Base-by-base conservation (phyloP, 2,888 invertebrate genomes). In the Dryobotodes eremita region DNA sequence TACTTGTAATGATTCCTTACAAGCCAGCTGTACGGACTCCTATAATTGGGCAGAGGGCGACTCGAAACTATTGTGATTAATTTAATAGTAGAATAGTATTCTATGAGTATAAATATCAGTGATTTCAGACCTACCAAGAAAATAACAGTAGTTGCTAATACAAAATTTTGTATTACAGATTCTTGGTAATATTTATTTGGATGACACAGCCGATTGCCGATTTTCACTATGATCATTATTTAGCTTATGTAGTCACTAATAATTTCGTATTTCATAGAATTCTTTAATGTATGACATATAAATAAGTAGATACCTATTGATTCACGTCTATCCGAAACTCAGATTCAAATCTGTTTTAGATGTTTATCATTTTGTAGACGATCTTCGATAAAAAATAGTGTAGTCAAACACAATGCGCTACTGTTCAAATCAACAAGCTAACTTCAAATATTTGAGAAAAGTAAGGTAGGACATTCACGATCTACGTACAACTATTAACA, bases 1-100 rank as follows among this genome's bases (percentile, higher is more conserved):
- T 80, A 65, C 70, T 73, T 65, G 42, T 86, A 82, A 79, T 86
- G 81, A 88, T 80, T 70, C 83, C 85, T 75, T 85, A 85, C 79
- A 77, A 81, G 62, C 48, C 62, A 3, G 36, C 73, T 81, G 66
- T 89, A 86, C 8, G 86, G 89, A 50, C 80, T 90, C 85, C 72
- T 78, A 79, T 83, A 86, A 89, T 85, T 84, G 84, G 83, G 59
- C 59, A 65, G 76, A 71, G 50, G 74, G 87, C 26, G 55, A 23
- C 31, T 31, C 76, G n/a, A 36, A 53, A 75, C 36, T 46, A 75
- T 26, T 53, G 57, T 84, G 61, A 75, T 74, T 70, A 72, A 65
- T 77, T 59, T 50, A 48, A 59, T 65, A 15, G 17, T 36, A 23
- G 46, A 42, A 59, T 17, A 72, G 48, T 68, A 13, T n/a, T 31